Conservation (phyloP, 1,140 invertebrate genomes). For the Pomacea maculata region DNA sequence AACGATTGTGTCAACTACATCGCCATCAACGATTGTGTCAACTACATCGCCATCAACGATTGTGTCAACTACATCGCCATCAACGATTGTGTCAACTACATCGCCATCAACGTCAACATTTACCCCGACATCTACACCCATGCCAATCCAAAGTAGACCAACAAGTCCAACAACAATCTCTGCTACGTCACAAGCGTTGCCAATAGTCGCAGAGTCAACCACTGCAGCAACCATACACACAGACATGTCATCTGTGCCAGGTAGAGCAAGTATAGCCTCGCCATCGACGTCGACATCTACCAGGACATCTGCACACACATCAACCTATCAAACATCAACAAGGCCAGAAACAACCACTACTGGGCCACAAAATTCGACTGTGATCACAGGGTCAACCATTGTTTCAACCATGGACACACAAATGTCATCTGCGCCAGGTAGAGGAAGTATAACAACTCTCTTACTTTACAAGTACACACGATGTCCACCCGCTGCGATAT, state of each 20-base stretch:
- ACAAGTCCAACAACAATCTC: slow-evolving; percentile 2
- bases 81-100: neutral
- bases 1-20: neutral
- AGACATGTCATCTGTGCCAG: neutral
- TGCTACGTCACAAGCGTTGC: neutral
- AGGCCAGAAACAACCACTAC: neutral
- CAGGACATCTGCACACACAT: slow-evolving; percentile 1
- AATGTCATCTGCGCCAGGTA: neutral
- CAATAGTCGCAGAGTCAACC: neutral
- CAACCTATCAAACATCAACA: neutral
- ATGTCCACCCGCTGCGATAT: too few relatives aligned
- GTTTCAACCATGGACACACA: neutral
- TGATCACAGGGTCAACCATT: neutral
- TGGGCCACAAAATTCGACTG: neutral
- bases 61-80: neutral
- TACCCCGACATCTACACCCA: slow-evolving; percentile 5
- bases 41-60: neutral
- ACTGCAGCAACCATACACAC: neutral
- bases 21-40: neutral
- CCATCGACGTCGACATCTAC: neutral
- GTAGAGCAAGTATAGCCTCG: neutral
- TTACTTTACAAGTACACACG: too few relatives aligned
- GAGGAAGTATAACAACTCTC: too few relatives aligned
- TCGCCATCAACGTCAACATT: neutral
- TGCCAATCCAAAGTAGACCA: neutral